Evolutionary conservation across 2,888 invertebrate species (phyloP), one percentile per base, ranked within the genome.

Genomic region (Trachelus iudaicus): DNA sequence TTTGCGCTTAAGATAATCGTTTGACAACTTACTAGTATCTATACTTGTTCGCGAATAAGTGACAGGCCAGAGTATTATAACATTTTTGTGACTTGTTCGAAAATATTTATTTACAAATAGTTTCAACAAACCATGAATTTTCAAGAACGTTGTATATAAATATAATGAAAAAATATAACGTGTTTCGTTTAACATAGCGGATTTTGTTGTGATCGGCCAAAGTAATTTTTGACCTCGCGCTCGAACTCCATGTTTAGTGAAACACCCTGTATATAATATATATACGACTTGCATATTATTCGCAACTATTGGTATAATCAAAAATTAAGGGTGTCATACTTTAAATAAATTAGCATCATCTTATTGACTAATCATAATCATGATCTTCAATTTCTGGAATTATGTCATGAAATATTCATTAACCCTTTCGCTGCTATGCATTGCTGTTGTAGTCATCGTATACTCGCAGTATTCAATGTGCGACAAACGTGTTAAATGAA

Each of bases 91-190:
- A 56, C 37, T 75, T 40, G n/a, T 73, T 35, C 30, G 73, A 68
- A n/a, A 71, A 33, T 75, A 71, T 77, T 79, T 79, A 79, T 79
- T 77, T 76, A 77, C 23, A 77, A 77, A 75, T 73, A 69, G 69
- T 74, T 35, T 69, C 71, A 68, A 69, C 71, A 30, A 34, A 11
- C 73, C 73, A 33, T 69, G 37, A 0, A 75, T 75, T 11, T 71
- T 73, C 37, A 77, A 68, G 73, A 77, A 73, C 23, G 31, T 33
- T 73, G 73, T 68, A 69, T 31, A 69, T 33, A 34, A 34, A 56
- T 56, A 68, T 34, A 69, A 35, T 34, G 73, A 56, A 56, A 56
- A 56, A 56, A 23, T 56, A 15, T 56, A 56, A 56, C 40, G 23
- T 15, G 23, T 56, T 56, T 23, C 23, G 40, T 56, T 23, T 23